phyloP scores from a whole-genome alignment of 2,113 vertebrate genomes.

The Peromyscus maniculatus region DNA sequence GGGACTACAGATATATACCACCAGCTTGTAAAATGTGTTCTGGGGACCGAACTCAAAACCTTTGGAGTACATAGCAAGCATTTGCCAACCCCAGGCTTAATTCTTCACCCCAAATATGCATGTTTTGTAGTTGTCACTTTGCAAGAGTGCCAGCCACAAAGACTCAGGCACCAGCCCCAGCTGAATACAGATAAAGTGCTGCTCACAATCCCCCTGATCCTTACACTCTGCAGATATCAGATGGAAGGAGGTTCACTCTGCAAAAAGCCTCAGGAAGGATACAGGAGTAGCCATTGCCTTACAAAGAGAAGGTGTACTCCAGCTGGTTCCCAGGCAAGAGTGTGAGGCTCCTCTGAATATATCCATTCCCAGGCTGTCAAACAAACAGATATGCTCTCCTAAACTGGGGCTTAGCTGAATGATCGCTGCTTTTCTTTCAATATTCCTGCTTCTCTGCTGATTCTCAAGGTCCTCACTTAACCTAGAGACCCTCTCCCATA shows the following conservation, averaged over 20 bases:
- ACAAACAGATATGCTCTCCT: not conserved
- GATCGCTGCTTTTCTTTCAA: not conserved
- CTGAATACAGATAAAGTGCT: not conserved
- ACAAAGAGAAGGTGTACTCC: not conserved
- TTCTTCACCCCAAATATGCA: slow-evolving; percentile 36
- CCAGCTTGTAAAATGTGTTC: not conserved
- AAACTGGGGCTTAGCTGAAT: not conserved
- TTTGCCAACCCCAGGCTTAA: not conserved
- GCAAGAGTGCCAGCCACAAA: not conserved
- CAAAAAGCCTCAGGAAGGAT: not conserved
- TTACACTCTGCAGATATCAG: not conserved
- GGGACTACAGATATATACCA: not conserved
- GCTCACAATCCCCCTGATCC: not conserved
- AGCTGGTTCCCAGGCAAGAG: not conserved
- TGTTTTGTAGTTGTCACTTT: not conserved
- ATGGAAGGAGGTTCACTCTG: not conserved
- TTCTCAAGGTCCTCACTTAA: not conserved
- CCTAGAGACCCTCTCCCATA: not conserved
- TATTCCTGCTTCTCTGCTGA: not conserved
- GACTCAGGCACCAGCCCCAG: not conserved
- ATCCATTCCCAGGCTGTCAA: not conserved
- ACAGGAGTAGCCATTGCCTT: not conserved
- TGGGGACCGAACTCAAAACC: too few species aligned
- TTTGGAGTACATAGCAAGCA: not conserved
- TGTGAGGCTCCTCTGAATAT: not conserved